A percentile compares a stretch with the other conserved stretches of the same genome.
Evolutionary conservation across 2,113 vertebrate species (phyloP).

Genomic region (Onychostruthus taczanowskii): DNA sequence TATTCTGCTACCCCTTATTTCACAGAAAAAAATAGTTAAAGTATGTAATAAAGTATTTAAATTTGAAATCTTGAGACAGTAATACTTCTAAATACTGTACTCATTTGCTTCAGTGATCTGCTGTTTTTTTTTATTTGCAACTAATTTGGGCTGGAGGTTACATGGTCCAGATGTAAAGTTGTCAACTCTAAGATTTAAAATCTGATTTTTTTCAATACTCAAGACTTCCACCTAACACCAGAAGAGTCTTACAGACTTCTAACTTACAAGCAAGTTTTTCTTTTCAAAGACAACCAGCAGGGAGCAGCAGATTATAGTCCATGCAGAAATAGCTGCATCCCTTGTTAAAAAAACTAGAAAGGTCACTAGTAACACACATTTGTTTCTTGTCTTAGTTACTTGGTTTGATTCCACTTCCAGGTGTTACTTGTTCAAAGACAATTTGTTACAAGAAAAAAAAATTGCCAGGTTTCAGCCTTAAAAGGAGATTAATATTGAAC

Average conservation of each 20-base stretch:
- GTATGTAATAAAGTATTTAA: not conserved
- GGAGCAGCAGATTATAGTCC: slow-evolving; percentile 23
- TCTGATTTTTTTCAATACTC: not conserved
- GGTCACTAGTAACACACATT: not conserved
- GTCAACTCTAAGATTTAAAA: not conserved
- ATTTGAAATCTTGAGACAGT: not conserved
- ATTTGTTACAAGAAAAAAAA: not conserved
- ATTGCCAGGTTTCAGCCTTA: not conserved
- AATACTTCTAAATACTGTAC: not conserved
- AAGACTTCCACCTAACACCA: not conserved
- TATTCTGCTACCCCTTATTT: not conserved
- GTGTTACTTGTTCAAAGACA: not conserved
- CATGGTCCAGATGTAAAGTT: not conserved
- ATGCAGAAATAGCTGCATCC: not conserved
- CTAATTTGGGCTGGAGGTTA: not conserved
- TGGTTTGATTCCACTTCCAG: not conserved
- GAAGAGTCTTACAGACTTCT: not conserved
- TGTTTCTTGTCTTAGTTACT: not conserved
- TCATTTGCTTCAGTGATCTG: not conserved
- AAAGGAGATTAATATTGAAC: not conserved
- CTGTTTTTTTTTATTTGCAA: not conserved
- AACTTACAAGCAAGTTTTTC: not conserved
- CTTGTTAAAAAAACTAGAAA: not conserved
- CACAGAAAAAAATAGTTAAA: not conserved
- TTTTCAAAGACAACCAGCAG: slow-evolving; percentile 35